Base-by-base conservation (phyloP, 2,888 invertebrate species). In the Apeira syringaria region DNA sequence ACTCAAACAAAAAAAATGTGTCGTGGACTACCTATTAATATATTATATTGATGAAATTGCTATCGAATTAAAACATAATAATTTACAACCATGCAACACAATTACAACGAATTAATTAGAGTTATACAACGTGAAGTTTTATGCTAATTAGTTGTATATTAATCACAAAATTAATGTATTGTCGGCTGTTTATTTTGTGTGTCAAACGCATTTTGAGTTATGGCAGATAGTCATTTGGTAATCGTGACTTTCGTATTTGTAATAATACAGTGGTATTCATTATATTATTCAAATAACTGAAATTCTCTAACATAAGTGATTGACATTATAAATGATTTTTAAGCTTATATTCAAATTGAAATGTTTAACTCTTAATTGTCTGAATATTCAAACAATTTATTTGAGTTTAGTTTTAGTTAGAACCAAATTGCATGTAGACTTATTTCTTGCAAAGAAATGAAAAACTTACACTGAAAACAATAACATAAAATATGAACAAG, bases 151-250 rank as follows among this genome's bases (percentile, higher is more conserved):
- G 36, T 31, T 37, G 4, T 15, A 3, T 15, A 52, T 52, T 45
- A 48, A 43, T 48, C 31, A 34, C 31, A 7, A 36, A 37, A 46
- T 46, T 39, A 39, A 35, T 46, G 33, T 36, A 53, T 39, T 49
- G 43, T 44, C 31, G 9, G 25, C 22, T 26, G 36, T 39, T 37
- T 42, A 38, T 49, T 41, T 51, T 24, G 17, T 34, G 27, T 48
- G 45, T 38, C 39, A 44, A 10, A 28, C 37, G 38, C 43, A 52
- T 43, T 47, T 8, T 13, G 24, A 51, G 30, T 45, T 29, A 12
- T 7, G 29, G 20, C 20, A 26, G 28, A 37, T 12, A 43, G 31
- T 36, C 30, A 35, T 42, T 26, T 31, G 18, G 9, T 18, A 2
- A 24, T 39, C 15, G 38, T 30, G 38, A 45, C 38, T 38, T 34